Conservation (phyloP, 2,113 vertebrate species). For the Pyxicephalus adspersus region DNA sequence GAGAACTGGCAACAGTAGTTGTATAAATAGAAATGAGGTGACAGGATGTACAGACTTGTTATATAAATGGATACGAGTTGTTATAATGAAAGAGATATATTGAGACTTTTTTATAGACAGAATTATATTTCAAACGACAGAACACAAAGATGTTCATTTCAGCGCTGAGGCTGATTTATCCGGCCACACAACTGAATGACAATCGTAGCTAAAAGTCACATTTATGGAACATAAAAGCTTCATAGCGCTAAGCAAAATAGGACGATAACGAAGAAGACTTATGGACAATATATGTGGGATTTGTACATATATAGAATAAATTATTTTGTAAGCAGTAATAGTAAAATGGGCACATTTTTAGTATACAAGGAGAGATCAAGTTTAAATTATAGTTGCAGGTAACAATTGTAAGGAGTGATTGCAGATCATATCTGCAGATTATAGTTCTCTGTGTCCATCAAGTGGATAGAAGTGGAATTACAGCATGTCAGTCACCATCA, state of each 20-base stretch:
- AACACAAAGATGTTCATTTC: not conserved
- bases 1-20: not conserved
- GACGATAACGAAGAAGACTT: no score
- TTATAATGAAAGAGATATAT: not conserved
- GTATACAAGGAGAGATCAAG: not conserved
- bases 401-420: not conserved
- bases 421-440: constrained; percentile 39
- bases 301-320: not conserved
- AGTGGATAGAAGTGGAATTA: constrained; percentile 31
- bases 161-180: no score
- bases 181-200: no score
- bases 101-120: not conserved
- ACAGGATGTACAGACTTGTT: constrained; percentile 2
- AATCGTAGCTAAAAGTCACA: no score
- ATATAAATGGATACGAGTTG: not conserved
- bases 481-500: not conserved
- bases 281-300: no score
- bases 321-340: not conserved
- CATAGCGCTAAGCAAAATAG: no score
- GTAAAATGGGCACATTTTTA: not conserved
- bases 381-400: not conserved
- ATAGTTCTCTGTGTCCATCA: constrained; percentile 50
- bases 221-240: no score
- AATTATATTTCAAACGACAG: not conserved
- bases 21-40: constrained; percentile 18